phyloP scores from a whole-genome alignment of 2,113 vertebrate species.

The Alligator sinensis region DNA sequence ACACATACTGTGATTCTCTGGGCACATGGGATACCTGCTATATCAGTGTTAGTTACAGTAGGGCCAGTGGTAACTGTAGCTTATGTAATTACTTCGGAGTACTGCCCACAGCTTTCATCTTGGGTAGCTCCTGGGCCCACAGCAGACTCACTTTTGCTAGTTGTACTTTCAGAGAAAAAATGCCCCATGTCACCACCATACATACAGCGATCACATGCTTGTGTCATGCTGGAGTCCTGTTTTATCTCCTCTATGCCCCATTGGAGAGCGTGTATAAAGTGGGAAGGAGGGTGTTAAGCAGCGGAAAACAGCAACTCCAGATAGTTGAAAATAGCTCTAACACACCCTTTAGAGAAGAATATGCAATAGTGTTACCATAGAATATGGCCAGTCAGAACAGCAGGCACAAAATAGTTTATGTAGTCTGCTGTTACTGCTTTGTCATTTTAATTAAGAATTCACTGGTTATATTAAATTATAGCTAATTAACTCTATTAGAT shows the following conservation, averaged over 20 bases:
- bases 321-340: neutral
- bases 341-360: neutral
- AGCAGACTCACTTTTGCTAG: neutral
- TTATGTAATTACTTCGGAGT: neutral
- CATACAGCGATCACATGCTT: neutral
- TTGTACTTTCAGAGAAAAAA: neutral
- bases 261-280: neutral
- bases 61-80: neutral
- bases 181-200: neutral
- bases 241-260: neutral
- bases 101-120: neutral
- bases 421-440: neutral
- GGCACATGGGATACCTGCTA: neutral
- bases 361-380: neutral
- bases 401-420: neutral
- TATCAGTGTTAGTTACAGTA: neutral
- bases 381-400: neutral
- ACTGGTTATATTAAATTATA: neutral
- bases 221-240: neutral
- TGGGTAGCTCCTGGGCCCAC: neutral
- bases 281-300: neutral
- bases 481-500: neutral
- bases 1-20: neutral
- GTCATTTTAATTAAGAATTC: neutral
- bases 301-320: neutral